These are phyloP conservation scores for Hyposmocoma kahamanoa DNA, from an alignment of 1,140 invertebrate genomes.

Conservation along the genomic window DNA sequence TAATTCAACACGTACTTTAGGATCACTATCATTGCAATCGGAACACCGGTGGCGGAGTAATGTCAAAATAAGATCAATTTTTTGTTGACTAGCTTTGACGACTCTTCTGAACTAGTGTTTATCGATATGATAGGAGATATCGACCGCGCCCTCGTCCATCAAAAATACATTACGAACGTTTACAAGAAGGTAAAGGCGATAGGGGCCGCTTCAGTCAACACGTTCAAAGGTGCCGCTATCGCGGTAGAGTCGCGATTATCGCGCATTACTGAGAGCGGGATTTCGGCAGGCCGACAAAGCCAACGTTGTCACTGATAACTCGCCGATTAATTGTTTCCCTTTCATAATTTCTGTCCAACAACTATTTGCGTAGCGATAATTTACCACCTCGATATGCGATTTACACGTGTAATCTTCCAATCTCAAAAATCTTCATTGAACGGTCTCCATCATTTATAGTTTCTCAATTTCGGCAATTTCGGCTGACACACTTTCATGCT, in stretches of 20 bases:
- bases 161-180: conserved; percentile 63
- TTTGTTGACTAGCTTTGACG: conserved; percentile 5
- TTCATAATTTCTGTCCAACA: conserved; percentile 36
- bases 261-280: conserved; percentile 94
- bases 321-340: conserved; percentile 61
- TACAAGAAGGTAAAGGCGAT: conserved; percentile 60
- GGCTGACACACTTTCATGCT: conserved; percentile 13
- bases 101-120: conserved; percentile 28
- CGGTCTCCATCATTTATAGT: no score
- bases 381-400: conserved; percentile 26
- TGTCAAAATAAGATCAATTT: conserved; percentile 30
- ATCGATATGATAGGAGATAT: conserved; percentile 42
- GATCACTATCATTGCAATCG: neutral
- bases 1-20: no score
- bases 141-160: conserved; percentile 59
- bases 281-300: conserved; percentile 77
- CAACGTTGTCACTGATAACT: conserved; percentile 41
- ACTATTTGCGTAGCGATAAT: conserved; percentile 45
- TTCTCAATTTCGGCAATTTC: conserved; percentile 31
- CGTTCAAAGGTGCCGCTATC: conserved; percentile 64
- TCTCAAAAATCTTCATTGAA: no score
- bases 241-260: conserved; percentile 71
- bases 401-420: conserved; percentile 42
- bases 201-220: conserved; percentile 53
- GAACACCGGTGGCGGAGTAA: conserved; percentile 5